Conservation (phyloP, 2,797 vertebrate genomes). For the Rachycentron canadum region DNA sequence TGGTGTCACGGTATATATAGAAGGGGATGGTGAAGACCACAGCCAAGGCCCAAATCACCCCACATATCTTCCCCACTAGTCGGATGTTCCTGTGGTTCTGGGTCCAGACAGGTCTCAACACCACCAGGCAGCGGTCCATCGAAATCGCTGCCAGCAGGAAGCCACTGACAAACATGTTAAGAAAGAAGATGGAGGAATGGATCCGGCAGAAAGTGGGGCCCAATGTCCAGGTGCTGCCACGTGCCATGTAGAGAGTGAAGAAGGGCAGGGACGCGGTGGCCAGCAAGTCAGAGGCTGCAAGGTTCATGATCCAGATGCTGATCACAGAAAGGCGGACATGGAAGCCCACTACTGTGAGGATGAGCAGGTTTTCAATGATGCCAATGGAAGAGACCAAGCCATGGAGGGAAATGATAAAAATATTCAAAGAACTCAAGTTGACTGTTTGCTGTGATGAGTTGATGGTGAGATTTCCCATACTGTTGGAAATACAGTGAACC, state of each 20-base stretch:
- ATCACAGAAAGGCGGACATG: constrained; percentile 73
- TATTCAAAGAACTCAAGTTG: constrained; percentile 46
- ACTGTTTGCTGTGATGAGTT: constrained; percentile 39
- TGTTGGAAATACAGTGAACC: constrained; percentile 51
- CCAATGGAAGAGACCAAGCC: constrained; percentile 74
- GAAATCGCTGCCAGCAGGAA: constrained; percentile 77
- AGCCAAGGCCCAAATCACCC: constrained; percentile 69
- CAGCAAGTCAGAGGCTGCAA: constrained; percentile 77
- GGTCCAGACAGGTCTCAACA: constrained; percentile 75
- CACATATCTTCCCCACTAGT: constrained; percentile 62
- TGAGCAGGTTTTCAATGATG: constrained; percentile 79
- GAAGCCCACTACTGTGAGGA: constrained; percentile 76
- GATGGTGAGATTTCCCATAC: constrained; percentile 8
- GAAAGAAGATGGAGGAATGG: constrained; percentile 77
- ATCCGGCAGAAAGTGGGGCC: constrained; percentile 73
- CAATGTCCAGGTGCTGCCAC: constrained; percentile 71
- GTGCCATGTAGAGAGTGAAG: constrained; percentile 79
- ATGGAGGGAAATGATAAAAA: constrained; percentile 69
- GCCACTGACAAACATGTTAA: constrained; percentile 82
- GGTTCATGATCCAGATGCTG: constrained; percentile 82
- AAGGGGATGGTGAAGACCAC: constrained; percentile 74
- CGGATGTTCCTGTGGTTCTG: constrained; percentile 72
- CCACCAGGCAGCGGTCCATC: constrained; percentile 79
- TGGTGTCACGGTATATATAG: constrained; percentile 76
- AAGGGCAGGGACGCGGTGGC: constrained; percentile 75